phyloP scores from a whole-genome alignment of 1,140 invertebrate species.

The Polyergus mexicanus region DNA sequence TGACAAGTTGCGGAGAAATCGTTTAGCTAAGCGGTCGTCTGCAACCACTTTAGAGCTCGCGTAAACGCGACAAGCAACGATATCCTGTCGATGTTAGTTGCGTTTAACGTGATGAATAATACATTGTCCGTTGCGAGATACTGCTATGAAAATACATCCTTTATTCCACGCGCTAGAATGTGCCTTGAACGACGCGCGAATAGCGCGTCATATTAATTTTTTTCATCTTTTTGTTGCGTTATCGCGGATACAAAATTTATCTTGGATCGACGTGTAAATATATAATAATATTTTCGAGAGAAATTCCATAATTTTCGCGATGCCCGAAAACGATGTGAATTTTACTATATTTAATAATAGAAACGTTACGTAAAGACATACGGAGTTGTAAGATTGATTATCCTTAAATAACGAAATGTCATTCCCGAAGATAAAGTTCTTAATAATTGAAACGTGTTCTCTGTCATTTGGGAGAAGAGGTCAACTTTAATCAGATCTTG shows the following conservation, averaged over 20 bases:
- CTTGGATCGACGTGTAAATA: not conserved
- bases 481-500: slow-evolving; percentile 41
- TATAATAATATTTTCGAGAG: not conserved
- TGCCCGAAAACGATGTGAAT: not conserved
- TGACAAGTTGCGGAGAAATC: slow-evolving; percentile 59
- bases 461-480: slow-evolving; percentile 17
- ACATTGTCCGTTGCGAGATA: slow-evolving; percentile 9
- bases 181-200: not conserved
- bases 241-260: not conserved
- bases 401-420: slow-evolving; percentile 13
- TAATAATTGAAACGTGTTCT: slow-evolving; percentile 31
- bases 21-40: slow-evolving; percentile 49
- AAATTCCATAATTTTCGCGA: not conserved
- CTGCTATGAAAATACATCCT: not conserved
- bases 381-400: slow-evolving; percentile 26
- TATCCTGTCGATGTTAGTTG: slow-evolving; percentile 37
- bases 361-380: no score
- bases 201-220: not conserved
- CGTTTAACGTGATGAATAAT: slow-evolving; percentile 52
- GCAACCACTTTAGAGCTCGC: slow-evolving; percentile 8
- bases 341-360: not conserved
- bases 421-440: slow-evolving; percentile 28
- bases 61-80: slow-evolving; percentile 10
- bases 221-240: not conserved
- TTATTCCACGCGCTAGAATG: not conserved